These are phyloP conservation scores for Strigamia crassipes DNA, from an alignment of 2,888 invertebrate species.

Conservation along the genomic window DNA sequence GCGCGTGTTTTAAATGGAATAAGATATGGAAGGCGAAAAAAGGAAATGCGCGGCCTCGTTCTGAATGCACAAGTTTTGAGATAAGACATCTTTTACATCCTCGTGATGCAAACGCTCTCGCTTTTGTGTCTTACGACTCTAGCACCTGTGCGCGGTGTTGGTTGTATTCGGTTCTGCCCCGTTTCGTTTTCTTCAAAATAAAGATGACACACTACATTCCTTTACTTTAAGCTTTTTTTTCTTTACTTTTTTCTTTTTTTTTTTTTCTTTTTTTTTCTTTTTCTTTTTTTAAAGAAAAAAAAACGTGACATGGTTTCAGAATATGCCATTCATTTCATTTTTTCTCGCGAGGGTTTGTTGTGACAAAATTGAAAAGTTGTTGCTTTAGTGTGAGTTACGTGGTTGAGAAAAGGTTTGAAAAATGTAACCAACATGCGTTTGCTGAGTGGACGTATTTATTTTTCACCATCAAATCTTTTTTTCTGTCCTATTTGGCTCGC, in stretches of 20 bases:
- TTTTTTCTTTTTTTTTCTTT: not conserved
- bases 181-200: constrained; percentile 28
- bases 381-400: constrained; percentile 17
- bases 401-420: constrained; percentile 11
- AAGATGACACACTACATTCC: constrained; percentile 1
- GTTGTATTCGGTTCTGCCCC: constrained; percentile 18
- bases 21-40: constrained; percentile 33
- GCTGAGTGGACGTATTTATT: constrained; percentile 42
- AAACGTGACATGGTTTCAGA: constrained; percentile 30
- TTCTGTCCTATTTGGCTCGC: constrained; percentile 28
- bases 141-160: constrained; percentile 31
- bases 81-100: constrained; percentile 36
- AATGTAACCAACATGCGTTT: constrained; percentile 37
- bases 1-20: constrained; percentile 40
- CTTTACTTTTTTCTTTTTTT: not conserved
- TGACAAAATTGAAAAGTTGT: constrained; percentile 42
- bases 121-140: constrained; percentile 33
- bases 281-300: too few species aligned
- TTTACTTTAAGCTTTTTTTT: not conserved
- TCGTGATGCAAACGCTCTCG: constrained; percentile 13
- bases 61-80: constrained; percentile 28
- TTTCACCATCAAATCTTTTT: constrained; percentile 9
- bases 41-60: constrained; percentile 32
- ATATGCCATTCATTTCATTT: constrained; percentile 32
- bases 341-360: constrained; percentile 11